A percentile compares a stretch with the other conserved stretches of the same genome.
Evolutionary conservation across 2,113 vertebrate genomes (phyloP).

Genomic region (Pitta sordida): DNA sequence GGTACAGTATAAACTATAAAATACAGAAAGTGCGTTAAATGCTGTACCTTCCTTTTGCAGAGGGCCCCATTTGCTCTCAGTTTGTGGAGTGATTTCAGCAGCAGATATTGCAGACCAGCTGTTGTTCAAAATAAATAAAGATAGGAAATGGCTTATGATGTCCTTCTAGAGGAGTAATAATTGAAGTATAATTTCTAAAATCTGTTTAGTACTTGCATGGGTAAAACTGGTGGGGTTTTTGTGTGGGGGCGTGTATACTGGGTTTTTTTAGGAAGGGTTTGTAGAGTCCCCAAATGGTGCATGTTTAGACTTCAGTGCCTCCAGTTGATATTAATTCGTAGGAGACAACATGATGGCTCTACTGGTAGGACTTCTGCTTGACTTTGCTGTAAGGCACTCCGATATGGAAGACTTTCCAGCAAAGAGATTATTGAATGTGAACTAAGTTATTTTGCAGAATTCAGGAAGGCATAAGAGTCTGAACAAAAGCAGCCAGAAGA

Average conservation of each 20-base stretch:
- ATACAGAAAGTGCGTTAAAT: neutral
- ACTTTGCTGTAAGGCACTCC: neutral
- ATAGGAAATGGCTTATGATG: neutral
- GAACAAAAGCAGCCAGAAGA: constrained; percentile 6
- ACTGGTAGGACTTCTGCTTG: neutral
- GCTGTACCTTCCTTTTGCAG: neutral
- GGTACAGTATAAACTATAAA: neutral
- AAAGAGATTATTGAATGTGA: neutral
- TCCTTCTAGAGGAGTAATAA: neutral
- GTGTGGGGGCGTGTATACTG: accelerated
- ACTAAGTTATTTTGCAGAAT: neutral
- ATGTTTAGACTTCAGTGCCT: neutral
- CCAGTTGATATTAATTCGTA: neutral
- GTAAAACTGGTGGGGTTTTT: neutral
- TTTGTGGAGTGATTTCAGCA: neutral
- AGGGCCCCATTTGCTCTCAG: neutral
- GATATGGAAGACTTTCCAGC: neutral
- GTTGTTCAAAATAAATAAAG: neutral
- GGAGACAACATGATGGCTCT: neutral
- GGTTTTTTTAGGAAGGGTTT: neutral
- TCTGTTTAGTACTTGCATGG: neutral
- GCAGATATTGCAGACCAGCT: neutral
- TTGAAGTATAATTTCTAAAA: neutral
- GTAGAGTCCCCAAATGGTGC: neutral
- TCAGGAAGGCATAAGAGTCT: neutral